Evolutionary conservation across 2,797 vertebrate species (phyloP), one percentile per base, ranked within the genome.

Genomic region (Sorex maritimensis): DNA sequence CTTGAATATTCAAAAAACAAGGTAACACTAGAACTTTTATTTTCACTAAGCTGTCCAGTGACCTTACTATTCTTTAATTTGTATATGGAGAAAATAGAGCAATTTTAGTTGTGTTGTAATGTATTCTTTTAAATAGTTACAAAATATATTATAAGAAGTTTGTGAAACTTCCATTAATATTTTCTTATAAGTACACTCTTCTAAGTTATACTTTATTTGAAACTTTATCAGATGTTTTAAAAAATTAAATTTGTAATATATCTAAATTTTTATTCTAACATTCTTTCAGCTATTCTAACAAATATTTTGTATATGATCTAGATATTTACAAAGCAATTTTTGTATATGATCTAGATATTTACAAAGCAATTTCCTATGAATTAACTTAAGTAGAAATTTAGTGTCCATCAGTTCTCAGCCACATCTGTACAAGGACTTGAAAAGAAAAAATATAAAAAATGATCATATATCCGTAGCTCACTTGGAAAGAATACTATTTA

Each of bases 401-500:
- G 80, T 19, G 52, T 96, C 86, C 44, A 58, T 90, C 58, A 91
- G 34, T 0, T 2, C 41, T 93, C 28, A 95, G n/a, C 11, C 95
- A 90, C 41, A 41, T 14, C 86, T 52, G 2, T 28, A 46, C 17
- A 71, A 93, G 26, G 58, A 26, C 77, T 92, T 83, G 91, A 67
- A 15, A 13, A 94, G 93, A 69, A 72, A 77, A 77, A 90, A 92
- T 21, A 65, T 41, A n/a, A 86, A 21, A 90, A 96, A 96, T 81
- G 77, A 11, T 82, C 61, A 88, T 81, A 72, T 65, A 41, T 94
- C 93, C 86, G 0, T n/a, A 85, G 58, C 52, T 90, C 90, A 82
- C 95, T 96, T 88, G 75, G 28, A 26, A 86, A 90, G 77, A 93
- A 93, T 12, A 91, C 12, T 82, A 73, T 92, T 92, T 92, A 97